Conservation (phyloP, 2,113 vertebrate species). For the Anhinga rufa region DNA sequence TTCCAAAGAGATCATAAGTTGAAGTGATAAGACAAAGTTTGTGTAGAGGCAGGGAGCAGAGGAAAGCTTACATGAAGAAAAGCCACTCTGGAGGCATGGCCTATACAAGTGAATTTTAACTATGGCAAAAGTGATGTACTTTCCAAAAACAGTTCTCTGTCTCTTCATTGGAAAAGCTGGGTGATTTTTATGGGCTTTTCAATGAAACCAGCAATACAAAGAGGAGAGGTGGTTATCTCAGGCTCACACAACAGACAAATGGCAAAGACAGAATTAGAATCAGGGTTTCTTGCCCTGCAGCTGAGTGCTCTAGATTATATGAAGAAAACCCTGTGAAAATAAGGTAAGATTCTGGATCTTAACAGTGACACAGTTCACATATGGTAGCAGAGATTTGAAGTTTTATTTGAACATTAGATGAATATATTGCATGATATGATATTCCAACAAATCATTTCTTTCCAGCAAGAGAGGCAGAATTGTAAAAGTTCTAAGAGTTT, state of each 20-base stretch:
- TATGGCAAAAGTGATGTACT: not conserved
- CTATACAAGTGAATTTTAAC: not conserved
- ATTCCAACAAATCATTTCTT: not conserved
- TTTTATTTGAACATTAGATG: not conserved
- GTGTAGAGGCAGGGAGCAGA: not conserved
- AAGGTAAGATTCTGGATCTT: not conserved
- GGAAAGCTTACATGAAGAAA: not conserved
- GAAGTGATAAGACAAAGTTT: not conserved
- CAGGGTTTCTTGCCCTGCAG: accelerated
- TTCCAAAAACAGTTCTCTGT: not conserved
- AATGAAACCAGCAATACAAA: not conserved
- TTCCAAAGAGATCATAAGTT: not conserved
- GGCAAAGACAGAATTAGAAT: not conserved
- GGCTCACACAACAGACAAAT: not conserved
- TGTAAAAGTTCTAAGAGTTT: not conserved
- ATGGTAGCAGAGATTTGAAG: not conserved
- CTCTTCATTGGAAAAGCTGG: not conserved
- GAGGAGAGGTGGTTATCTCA: not conserved
- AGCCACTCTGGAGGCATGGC: not conserved
- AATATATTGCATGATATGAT: not conserved
- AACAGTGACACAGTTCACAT: not conserved
- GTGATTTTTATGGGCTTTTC: not conserved
- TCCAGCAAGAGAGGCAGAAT: not conserved
- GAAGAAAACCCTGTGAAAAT: not conserved
- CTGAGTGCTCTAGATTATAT: not conserved